phyloP scores from a whole-genome alignment of 2,113 vertebrate species.

The Hydrochoerus hydrochaeris region DNA sequence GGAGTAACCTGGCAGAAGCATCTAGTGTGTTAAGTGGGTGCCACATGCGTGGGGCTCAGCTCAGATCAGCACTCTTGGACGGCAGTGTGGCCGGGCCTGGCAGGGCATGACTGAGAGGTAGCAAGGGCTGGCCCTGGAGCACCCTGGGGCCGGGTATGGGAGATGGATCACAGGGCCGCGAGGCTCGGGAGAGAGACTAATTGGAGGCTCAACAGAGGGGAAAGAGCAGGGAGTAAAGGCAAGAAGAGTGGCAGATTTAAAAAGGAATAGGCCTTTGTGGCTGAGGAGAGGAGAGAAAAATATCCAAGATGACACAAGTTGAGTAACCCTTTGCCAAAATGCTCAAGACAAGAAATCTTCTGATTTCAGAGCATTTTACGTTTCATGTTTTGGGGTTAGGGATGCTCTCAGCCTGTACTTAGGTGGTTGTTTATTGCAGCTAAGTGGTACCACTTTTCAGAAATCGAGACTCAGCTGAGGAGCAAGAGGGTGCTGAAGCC shows the following conservation, averaged over 20 bases:
- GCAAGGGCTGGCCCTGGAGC: background rate
- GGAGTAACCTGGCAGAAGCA: background rate
- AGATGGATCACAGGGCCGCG: background rate
- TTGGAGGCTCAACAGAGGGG: background rate
- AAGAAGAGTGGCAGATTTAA: background rate
- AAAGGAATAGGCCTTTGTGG: background rate
- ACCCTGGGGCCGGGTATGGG: background rate
- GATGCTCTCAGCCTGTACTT: background rate
- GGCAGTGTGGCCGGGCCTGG: background rate
- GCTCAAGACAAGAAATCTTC: background rate
- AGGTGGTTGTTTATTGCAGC: background rate
- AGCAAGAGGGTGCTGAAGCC: background rate
- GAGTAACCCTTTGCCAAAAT: background rate
- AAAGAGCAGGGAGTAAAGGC: background rate
- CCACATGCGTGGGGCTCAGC: background rate
- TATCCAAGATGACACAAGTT: background rate
- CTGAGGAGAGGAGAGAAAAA: background rate
- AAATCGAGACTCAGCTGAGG: background rate
- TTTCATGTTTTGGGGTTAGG: background rate
- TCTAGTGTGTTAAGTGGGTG: background rate
- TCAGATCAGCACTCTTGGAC: background rate
- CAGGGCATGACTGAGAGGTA: background rate
- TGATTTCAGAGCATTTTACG: background rate
- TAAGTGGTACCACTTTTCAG: background rate
- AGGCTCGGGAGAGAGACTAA: background rate